phyloP scores from a whole-genome alignment of 2,113 vertebrate species.

The Strigops habroptila region DNA sequence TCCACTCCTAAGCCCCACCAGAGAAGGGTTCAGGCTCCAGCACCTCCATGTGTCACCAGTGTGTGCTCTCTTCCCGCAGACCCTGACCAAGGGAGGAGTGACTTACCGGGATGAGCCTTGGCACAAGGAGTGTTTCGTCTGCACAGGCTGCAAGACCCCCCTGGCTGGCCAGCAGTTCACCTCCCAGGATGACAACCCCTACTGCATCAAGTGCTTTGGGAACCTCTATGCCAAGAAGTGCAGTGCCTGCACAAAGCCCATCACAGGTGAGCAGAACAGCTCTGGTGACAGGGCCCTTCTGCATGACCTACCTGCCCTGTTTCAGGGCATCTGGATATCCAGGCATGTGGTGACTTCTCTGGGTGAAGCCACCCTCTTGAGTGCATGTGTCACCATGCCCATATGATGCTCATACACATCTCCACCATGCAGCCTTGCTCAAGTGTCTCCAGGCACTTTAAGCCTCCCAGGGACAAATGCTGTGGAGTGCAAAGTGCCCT shows the following conservation, averaged over 20 bases:
- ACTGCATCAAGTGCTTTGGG: constrained; percentile 95
- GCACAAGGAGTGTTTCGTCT: constrained; percentile 98
- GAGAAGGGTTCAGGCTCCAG: neutral
- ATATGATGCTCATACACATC: fast-evolving
- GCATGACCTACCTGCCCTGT: neutral
- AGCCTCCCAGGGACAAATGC: neutral
- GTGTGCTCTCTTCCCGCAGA: constrained; percentile 67
- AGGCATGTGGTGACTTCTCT: neutral
- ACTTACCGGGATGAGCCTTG: constrained; percentile 97
- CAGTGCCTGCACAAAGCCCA: constrained; percentile 91
- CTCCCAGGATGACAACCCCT: constrained; percentile 92
- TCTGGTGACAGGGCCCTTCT: neutral
- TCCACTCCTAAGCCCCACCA: neutral
- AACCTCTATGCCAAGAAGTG: constrained; percentile 97
- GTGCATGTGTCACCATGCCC: no score
- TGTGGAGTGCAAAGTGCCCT: no score
- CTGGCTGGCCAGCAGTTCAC: constrained; percentile 98
- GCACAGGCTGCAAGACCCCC: constrained; percentile 89
- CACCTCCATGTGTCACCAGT: neutral
- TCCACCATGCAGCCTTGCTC: neutral
- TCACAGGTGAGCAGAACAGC: constrained; percentile 81
- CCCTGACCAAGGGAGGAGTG: constrained; percentile 94
- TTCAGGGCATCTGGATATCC: neutral
- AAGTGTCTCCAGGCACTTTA: neutral
- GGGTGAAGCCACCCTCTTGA: neutral